These are phyloP conservation scores for Invenusta paracnida DNA, from an alignment of 2,888 invertebrate genomes.

Conservation along the genomic window DNA sequence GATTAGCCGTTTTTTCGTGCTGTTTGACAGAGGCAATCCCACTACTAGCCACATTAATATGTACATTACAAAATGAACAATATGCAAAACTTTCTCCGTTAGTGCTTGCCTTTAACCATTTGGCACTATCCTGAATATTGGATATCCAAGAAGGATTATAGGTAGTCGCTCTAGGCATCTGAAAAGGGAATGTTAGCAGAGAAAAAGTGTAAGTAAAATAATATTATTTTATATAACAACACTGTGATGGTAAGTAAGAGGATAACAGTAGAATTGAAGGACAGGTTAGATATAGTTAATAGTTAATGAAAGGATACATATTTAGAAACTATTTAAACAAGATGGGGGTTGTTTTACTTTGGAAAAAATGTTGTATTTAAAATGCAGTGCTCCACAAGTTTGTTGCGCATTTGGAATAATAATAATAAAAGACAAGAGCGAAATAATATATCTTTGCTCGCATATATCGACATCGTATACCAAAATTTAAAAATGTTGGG, in stretches of 20 bases:
- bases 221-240: slow-evolving; percentile 19
- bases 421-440: background rate
- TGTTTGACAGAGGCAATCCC: background rate
- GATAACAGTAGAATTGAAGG: background rate
- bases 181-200: slow-evolving; percentile 6
- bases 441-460: background rate
- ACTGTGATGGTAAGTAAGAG: background rate
- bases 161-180: slow-evolving; percentile 12
- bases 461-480: background rate
- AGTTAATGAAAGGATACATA: background rate
- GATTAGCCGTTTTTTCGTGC: background rate
- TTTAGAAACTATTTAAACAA: background rate
- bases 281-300: background rate
- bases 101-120: background rate
- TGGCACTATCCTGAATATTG: background rate
- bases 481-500: background rate
- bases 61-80: background rate
- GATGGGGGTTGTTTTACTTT: background rate
- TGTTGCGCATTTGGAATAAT: background rate
- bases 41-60: background rate
- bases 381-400: background rate
- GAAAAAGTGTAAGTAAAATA: slow-evolving; percentile 26
- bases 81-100: background rate
- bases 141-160: background rate
- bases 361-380: background rate